Conservation (phyloP, 2,888 invertebrate genomes). For the Litoditis marina region DNA sequence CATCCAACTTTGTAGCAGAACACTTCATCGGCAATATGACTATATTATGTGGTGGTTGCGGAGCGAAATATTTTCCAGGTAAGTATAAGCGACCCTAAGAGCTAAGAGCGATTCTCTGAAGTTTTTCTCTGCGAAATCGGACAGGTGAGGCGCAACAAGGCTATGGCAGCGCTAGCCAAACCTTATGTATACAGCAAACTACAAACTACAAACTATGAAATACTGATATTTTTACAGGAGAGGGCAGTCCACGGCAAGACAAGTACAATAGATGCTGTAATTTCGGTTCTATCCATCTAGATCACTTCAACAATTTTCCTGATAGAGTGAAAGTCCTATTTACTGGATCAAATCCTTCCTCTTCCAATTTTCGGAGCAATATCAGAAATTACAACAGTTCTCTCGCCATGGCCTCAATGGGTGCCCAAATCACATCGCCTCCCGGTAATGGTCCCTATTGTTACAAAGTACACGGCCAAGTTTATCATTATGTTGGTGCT, state of each 20-base stretch:
- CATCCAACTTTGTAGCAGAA: too few species aligned
- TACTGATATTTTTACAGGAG: not conserved
- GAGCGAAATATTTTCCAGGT: constrained; percentile 6
- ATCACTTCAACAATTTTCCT: not conserved
- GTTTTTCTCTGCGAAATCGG: too few species aligned
- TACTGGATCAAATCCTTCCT: not conserved
- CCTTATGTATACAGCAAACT: not conserved
- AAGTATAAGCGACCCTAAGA: too few species aligned
- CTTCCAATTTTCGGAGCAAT: not conserved
- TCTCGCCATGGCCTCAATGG: constrained; percentile 4
- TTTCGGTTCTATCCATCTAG: not conserved
- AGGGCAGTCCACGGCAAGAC: too few species aligned
- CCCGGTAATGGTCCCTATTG: not conserved
- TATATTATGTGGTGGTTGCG: not conserved
- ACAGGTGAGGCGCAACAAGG: too few species aligned
- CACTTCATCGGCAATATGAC: constrained; percentile 2
- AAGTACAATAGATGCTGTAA: not conserved
- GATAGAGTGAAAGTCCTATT: not conserved
- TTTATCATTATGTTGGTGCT: constrained; percentile 4
- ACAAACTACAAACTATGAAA: too few species aligned
- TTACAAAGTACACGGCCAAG: constrained; percentile 2
- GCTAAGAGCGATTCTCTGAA: too few species aligned
- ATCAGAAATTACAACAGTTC: constrained; percentile 11
- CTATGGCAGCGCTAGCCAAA: too few species aligned
- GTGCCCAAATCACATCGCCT: not conserved